A percentile compares a stretch with the other conserved stretches of the same genome.
These are phyloP conservation scores for Malacoraja senta DNA, from an alignment of 2,797 vertebrate genomes.

Conservation along the genomic window DNA sequence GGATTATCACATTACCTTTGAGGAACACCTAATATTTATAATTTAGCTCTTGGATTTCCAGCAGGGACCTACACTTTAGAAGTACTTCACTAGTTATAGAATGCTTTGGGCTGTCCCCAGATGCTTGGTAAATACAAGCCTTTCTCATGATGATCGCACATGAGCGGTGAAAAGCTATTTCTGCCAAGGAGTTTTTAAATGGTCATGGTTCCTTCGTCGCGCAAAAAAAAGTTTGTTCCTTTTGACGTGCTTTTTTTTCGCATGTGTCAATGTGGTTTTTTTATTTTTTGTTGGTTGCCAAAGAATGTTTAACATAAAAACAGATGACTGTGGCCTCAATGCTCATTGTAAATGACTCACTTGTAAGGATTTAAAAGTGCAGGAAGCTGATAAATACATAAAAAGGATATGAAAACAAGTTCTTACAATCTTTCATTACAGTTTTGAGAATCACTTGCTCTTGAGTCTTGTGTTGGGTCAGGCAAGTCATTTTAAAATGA, in stretches of 20 bases:
- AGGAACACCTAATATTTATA: too few species aligned
- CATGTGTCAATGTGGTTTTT: not conserved
- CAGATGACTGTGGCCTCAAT: not conserved
- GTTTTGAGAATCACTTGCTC: not conserved
- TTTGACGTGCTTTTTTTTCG: not conserved
- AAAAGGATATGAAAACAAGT: not conserved
- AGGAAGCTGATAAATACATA: not conserved
- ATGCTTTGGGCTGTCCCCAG: too few species aligned
- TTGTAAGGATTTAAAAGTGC: not conserved
- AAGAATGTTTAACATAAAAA: not conserved
- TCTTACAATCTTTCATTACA: not conserved
- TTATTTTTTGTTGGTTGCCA: not conserved
- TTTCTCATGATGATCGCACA: not conserved
- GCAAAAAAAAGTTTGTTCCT: not conserved
- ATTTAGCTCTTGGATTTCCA: too few species aligned
- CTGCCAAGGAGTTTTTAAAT: not conserved
- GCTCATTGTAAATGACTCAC: not conserved
- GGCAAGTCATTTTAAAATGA: not conserved
- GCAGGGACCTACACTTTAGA: too few species aligned
- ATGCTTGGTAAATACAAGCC: too few species aligned
- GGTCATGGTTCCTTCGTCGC: not conserved
- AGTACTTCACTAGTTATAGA: too few species aligned
- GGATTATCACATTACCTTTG: too few species aligned
- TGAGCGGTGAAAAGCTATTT: not conserved
- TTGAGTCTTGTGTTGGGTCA: not conserved